phyloP scores from a whole-genome alignment of 2,113 vertebrate species.

The Leptobrachium leishanense region DNA sequence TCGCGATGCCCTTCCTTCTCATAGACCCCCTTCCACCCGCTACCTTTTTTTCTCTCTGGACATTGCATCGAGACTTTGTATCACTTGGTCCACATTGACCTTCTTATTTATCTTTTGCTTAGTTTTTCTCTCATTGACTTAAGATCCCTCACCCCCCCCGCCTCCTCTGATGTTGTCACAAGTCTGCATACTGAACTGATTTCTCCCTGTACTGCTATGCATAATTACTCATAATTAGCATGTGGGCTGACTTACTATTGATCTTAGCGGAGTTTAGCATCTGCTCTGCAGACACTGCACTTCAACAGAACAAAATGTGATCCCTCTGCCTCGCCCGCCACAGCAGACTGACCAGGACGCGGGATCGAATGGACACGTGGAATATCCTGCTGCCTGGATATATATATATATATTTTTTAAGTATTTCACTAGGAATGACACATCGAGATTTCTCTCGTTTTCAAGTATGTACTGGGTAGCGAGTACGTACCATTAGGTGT shows the following conservation, averaged over 20 bases:
- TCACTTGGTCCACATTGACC: constrained; percentile 5
- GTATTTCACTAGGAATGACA: too few species aligned
- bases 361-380: neutral
- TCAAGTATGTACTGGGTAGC: too few species aligned
- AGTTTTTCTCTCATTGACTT: constrained; percentile 28
- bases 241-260: constrained; percentile 48
- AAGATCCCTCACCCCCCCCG: neutral
- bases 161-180: constrained; percentile 42
- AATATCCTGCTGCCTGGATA: neutral
- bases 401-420: too few species aligned
- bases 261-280: constrained; percentile 44
- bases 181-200: constrained; percentile 43
- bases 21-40: too few species aligned
- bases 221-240: constrained; percentile 50
- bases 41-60: too few species aligned
- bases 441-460: too few species aligned
- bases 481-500: too few species aligned
- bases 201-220: constrained; percentile 42
- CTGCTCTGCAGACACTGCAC: constrained; percentile 41
- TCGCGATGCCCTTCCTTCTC: too few species aligned
- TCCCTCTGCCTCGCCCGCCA: too few species aligned
- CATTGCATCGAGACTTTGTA: too few species aligned
- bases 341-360: neutral
- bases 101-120: constrained; percentile 26
- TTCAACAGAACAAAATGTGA: neutral